Evolutionary conservation across 2,888 invertebrate species (phyloP).

Genomic region (Troilus luridus): DNA sequence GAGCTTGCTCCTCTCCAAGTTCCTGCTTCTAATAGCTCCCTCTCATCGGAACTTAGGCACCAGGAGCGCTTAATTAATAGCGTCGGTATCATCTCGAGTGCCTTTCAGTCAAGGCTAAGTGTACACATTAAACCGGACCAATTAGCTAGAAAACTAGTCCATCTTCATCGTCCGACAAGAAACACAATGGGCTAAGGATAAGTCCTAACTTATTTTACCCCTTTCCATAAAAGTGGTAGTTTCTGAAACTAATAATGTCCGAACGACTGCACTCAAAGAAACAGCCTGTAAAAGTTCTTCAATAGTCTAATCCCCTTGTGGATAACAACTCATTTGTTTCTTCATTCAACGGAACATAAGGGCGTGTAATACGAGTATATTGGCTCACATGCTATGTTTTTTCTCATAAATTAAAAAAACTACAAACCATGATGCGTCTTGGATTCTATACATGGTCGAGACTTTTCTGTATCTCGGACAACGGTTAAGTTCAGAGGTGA

Average conservation of each 20-base stretch:
- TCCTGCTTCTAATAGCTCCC: background rate
- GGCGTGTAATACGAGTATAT: too few relatives aligned
- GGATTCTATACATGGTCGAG: too few relatives aligned
- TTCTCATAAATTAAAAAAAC: too few relatives aligned
- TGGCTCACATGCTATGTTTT: too few relatives aligned
- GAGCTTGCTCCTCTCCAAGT: background rate
- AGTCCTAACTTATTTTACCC: background rate
- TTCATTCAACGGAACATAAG: background rate
- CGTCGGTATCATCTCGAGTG: background rate
- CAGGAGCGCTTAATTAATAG: slow-evolving; percentile 1
- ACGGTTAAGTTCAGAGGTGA: too few relatives aligned
- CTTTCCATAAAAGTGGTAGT: background rate
- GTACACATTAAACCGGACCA: background rate
- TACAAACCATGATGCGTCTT: too few relatives aligned
- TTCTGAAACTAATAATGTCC: background rate
- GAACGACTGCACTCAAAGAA: background rate
- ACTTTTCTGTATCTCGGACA: too few relatives aligned
- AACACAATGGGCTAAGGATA: background rate
- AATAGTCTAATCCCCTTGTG: background rate
- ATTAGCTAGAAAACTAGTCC: background rate
- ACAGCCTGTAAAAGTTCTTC: background rate
- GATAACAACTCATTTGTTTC: background rate
- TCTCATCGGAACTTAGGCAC: background rate
- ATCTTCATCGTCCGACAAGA: background rate
- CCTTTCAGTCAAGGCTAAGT: background rate